Base-by-base conservation (phyloP, 2,797 vertebrate species). In the Hippopotamyrus pictus region DNA sequence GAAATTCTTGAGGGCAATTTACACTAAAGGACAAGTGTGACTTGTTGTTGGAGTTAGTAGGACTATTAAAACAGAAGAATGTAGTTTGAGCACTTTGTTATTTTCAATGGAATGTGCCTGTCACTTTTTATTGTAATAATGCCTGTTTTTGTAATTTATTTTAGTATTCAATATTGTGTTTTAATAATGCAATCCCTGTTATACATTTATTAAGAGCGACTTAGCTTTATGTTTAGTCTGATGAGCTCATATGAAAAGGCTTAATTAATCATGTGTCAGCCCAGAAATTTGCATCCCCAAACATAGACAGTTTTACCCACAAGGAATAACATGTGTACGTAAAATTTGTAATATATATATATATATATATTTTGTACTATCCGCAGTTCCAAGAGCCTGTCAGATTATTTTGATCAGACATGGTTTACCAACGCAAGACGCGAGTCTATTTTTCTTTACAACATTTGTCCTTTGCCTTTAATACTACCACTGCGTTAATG, bases 401-500 rank as follows among this genome's bases (percentile, higher is more conserved):
- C 48, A 87, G 37, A 57, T 87, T 57, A 17, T 57, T 57, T 57
- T 41, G 25, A 41, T 57, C 33, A 41, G 50, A 87, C 53, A n/a
- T 19, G 88, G 50, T 41, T 37, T 54, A 79, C 69, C 25, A 22
- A 50, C 44, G 9, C 82, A 25, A 50, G n/a, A 85, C 22, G 3
- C 5, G 17, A 9, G 33, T 25, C 51, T 59, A 59, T 87, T 96
- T 95, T 92, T 94, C 94, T 94, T 93, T 93, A 93, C 94, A 94
- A 94, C 91, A 92, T 94, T 94, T 94, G 94, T 94, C 94, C 92
- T 93, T 93, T 92, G 90, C 94, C 94, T 94, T 96, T 95, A 96
- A 96, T 96, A 96, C 96, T 95, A 95, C 91, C 96, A 95, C 91
- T 96, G 96, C 96, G 96, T 96, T 96, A 95, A 96, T 95, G 69